Conservation (phyloP, 1,140 invertebrate genomes). For the Camponotus pennsylvanicus region DNA sequence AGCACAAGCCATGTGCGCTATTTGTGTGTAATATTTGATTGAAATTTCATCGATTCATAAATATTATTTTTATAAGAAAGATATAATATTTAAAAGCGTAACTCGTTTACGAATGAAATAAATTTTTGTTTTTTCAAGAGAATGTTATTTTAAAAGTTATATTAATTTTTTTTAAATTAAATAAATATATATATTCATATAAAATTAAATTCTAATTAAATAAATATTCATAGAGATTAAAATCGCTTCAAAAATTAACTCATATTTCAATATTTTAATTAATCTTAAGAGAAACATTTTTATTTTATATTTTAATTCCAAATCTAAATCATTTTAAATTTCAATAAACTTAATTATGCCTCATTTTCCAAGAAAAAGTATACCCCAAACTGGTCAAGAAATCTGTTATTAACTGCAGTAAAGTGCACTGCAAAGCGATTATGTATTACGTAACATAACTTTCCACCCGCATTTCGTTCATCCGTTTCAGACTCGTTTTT, state of each 20-base stretch:
- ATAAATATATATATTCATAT: neutral
- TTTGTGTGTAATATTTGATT: neutral
- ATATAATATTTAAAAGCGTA: neutral
- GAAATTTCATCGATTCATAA: neutral
- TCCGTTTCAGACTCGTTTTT: conserved; percentile 3
- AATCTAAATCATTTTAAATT: neutral
- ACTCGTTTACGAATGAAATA: neutral
- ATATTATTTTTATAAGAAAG: neutral
- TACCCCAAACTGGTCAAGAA: neutral
- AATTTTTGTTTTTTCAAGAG: neutral
- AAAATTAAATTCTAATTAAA: neutral
- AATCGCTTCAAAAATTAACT: neutral
- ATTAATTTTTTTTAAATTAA: neutral
- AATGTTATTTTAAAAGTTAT: neutral
- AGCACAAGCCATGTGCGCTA: neutral
- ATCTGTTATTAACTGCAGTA: neutral
- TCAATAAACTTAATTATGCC: neutral
- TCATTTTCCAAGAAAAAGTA: neutral
- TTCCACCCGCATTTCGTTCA: neutral
- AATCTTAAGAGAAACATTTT: neutral
- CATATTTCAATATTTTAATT: neutral
- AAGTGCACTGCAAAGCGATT: neutral
- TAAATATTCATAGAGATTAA: neutral
- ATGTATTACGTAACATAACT: neutral
- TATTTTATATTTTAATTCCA: neutral